These are phyloP conservation scores for Sussaba pulchella DNA, from an alignment of 2,888 invertebrate species.

Conservation along the genomic window DNA sequence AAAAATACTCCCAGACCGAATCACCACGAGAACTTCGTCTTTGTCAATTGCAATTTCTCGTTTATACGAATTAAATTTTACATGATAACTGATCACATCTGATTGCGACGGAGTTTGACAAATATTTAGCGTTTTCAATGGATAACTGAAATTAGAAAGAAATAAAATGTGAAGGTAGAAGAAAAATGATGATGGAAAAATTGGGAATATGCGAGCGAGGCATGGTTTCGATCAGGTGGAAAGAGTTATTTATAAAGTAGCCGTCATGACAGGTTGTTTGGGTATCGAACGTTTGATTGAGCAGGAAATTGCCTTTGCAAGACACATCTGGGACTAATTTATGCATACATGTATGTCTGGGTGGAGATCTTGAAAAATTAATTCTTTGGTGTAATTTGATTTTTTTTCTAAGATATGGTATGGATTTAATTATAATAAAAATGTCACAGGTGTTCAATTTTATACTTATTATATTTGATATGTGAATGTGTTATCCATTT, in stretches of 20 bases:
- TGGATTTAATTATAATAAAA: background rate
- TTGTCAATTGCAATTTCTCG: too few species aligned
- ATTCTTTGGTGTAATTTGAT: background rate
- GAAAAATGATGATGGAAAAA: background rate
- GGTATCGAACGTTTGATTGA: conserved; percentile 38
- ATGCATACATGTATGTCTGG: background rate
- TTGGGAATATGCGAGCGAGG: background rate
- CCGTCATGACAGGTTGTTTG: conserved; percentile 4
- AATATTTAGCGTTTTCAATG: too few species aligned
- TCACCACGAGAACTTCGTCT: too few species aligned
- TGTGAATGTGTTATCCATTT: too few species aligned
- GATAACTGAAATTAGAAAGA: too few species aligned
- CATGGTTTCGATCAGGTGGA: background rate
- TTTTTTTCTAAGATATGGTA: background rate
- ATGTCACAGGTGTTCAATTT: too few species aligned
- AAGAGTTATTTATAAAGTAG: conserved; percentile 24
- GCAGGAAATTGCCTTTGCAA: conserved; percentile 45
- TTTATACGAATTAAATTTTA: too few species aligned
- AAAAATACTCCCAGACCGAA: too few species aligned
- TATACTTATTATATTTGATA: too few species aligned
- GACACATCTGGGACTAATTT: background rate
- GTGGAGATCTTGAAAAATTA: background rate
- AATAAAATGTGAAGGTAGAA: too few species aligned
- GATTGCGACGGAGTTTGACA: too few species aligned
- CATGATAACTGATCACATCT: too few species aligned